Percentiles rank a stretch among this genome's conserved stretches.
phyloP scores from a whole-genome alignment of 2,113 vertebrate genomes.

The Alethe castanea region DNA sequence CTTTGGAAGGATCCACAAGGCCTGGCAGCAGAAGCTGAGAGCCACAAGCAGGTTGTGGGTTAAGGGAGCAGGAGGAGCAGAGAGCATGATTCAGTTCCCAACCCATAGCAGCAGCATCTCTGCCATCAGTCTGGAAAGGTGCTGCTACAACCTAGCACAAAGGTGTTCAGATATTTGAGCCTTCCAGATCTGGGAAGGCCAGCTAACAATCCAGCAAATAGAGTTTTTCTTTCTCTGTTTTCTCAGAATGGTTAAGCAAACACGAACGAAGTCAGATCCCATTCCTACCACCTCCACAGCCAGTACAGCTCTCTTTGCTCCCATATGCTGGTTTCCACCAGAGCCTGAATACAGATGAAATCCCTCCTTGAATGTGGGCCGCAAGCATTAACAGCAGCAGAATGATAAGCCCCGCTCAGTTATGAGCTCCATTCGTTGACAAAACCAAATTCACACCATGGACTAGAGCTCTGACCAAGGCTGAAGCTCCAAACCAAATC shows the following conservation, averaged over 20 bases:
- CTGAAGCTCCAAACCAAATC: background rate
- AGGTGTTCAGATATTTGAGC: background rate
- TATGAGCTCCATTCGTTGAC: background rate
- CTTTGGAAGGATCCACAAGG: background rate
- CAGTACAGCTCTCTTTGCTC: background rate
- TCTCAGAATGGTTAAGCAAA: background rate
- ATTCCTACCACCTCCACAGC: background rate
- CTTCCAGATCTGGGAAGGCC: background rate
- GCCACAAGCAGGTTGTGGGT: background rate
- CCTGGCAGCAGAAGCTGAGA: background rate
- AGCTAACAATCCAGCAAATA: background rate
- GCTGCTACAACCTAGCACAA: background rate
- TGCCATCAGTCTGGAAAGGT: background rate
- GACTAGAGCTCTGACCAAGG: background rate
- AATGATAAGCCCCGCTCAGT: background rate
- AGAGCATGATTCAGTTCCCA: background rate
- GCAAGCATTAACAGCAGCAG: accelerated
- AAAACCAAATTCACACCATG: background rate
- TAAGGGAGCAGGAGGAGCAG: background rate
- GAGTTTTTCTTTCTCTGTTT: background rate
- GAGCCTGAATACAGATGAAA: background rate
- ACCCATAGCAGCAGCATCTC: background rate
- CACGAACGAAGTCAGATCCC: background rate
- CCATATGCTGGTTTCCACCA: background rate
- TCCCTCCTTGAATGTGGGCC: accelerated